A percentile compares a stretch with the other conserved stretches of the same genome.
phyloP scores from a whole-genome alignment of 2,797 vertebrate species.

The Avahi laniger region DNA sequence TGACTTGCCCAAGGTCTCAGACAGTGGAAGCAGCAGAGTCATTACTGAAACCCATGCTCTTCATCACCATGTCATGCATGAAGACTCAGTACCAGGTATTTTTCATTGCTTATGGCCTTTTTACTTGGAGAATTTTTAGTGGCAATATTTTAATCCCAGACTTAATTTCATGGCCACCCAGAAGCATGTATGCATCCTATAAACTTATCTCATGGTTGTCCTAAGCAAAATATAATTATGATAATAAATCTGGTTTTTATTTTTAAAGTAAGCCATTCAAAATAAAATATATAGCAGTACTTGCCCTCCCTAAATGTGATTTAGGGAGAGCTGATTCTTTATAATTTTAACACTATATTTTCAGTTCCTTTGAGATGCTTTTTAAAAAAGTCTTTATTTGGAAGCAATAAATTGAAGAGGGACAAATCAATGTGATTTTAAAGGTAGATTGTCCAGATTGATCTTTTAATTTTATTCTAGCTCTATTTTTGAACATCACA shows the following conservation, averaged over 20 bases:
- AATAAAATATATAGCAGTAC: not conserved
- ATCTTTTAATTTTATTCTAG: conserved; percentile 29
- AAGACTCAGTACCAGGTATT: not conserved
- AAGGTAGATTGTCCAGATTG: not conserved
- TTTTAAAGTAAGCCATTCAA: not conserved
- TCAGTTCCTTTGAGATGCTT: not conserved
- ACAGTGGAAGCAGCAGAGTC: not conserved
- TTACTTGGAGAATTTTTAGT: not conserved
- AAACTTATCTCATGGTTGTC: not conserved
- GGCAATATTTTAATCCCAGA: not conserved
- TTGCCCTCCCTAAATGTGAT: not conserved
- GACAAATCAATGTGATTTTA: conserved; percentile 6
- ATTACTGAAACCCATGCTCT: not conserved
- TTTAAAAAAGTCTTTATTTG: not conserved
- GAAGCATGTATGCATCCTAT: not conserved
- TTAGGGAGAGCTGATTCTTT: not conserved
- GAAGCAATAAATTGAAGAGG: not conserved
- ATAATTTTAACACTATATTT: conserved; percentile 4
- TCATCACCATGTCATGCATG: not conserved
- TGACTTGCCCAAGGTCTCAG: not conserved
- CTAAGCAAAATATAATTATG: conserved; percentile 2
- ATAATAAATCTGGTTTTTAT: not conserved
- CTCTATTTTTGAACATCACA: conserved; percentile 6
- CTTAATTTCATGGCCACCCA: not conserved
- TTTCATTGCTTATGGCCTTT: not conserved